These are phyloP conservation scores for Callopanchax toddi DNA, from an alignment of 2,113 vertebrate genomes.

Conservation along the genomic window DNA sequence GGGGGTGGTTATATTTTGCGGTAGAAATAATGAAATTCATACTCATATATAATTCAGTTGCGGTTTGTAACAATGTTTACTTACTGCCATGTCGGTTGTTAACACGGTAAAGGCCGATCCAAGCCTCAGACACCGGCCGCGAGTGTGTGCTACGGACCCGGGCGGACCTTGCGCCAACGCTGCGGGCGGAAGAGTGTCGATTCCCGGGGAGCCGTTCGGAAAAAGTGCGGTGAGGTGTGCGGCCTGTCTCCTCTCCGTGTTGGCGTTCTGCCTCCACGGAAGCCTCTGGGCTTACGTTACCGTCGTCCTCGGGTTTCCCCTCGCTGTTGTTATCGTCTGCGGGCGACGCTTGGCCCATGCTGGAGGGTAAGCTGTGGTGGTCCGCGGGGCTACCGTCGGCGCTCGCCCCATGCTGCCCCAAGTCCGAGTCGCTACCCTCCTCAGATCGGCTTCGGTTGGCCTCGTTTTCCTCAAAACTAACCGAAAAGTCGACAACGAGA, in stretches of 20 bases:
- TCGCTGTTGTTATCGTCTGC: constrained; percentile 62
- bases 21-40: not conserved
- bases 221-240: constrained; percentile 80
- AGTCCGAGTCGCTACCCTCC: constrained; percentile 81
- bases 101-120: constrained; percentile 82
- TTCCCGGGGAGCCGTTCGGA: constrained; percentile 80
- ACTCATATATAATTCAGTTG: not conserved
- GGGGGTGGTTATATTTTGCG: not conserved
- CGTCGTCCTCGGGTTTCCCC: constrained; percentile 65
- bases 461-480: constrained; percentile 81
- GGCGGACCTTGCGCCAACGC: constrained; percentile 69
- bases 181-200: constrained; percentile 75
- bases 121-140: constrained; percentile 81
- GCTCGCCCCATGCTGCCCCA: constrained; percentile 75
- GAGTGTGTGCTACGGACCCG: constrained; percentile 72
- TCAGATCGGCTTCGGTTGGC: constrained; percentile 78
- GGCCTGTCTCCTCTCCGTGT: constrained; percentile 75
- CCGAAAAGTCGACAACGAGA: constrained; percentile 79
- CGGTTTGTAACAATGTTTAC: constrained; percentile 17
- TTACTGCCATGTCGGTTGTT: constrained; percentile 81
- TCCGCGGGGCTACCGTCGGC: constrained; percentile 75
- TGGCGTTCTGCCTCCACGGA: constrained; percentile 59
- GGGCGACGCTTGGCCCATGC: constrained; percentile 61
- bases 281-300: constrained; percentile 51
- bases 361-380: constrained; percentile 63